Base-by-base conservation (phyloP, 1,140 invertebrate genomes). In the Anthonomus grandis region DNA sequence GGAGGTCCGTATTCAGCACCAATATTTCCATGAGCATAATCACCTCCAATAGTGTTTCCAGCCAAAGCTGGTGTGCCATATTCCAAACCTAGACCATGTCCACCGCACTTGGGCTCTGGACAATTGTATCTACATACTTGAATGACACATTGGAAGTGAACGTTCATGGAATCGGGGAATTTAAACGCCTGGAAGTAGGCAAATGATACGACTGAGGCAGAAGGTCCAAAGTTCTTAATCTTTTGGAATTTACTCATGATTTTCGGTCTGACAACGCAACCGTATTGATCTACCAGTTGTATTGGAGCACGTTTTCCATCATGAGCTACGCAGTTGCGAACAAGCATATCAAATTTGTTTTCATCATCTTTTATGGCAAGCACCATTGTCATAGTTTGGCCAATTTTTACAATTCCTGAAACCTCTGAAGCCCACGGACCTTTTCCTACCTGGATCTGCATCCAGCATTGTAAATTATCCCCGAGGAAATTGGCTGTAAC, bases 181-280 rank as follows among this genome's bases (percentile, higher is more conserved):
- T 96, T 95, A 78, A 95, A 96, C 1, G 93, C 93, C 76, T 93
- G 90, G 87, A 96, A 96, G 76, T 95, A 93, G 2, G 93, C 93
- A 68, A 94, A 96, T 42, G 90, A 92, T 1, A 96, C 89, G 0
- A 95, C 93, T 0, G 91, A 93, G 4, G 93, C 93, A 21, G 90
- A 92, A 0, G 91, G 88, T 0, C 93, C 93, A 59, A 95, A 96
- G 78, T 95, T 95, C 77, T 95, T 94, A 58, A 95, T 93, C 76
- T 96, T 96, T 63, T 93, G 91, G 85, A 96, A 96, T 73, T 89
- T 87, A 60, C 86, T 87, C 93, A 96, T 95, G 52, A 96, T 91
- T 72, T 96, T 96, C 2, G 91, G 91, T 66, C 93, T 78, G 1
- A 91, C 89, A 0, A 96, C 91, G 69, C 93, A 96, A 21, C 93